Evolutionary conservation across 2,797 vertebrate genomes (phyloP).

Genomic region (Sebastes flavidus): DNA sequence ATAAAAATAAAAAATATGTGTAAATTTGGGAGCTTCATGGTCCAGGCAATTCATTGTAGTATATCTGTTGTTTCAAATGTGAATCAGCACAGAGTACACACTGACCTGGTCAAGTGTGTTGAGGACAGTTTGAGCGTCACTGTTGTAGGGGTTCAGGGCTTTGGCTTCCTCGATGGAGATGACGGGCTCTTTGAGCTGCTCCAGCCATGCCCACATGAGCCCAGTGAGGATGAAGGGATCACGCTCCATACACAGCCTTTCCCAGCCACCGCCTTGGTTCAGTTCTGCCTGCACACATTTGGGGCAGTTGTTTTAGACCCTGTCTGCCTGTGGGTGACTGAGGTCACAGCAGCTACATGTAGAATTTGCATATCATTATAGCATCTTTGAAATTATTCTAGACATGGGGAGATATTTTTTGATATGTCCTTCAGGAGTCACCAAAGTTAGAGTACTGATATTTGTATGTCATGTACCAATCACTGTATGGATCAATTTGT

Average conservation of each 20-base stretch:
- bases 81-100: background rate
- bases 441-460: background rate
- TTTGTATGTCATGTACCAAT: background rate
- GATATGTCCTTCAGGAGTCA: background rate
- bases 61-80: background rate
- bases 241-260: constrained; percentile 89
- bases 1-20: background rate
- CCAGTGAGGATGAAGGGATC: constrained; percentile 92
- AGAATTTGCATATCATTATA: background rate
- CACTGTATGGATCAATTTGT: background rate
- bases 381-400: background rate
- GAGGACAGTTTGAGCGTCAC: constrained; percentile 81
- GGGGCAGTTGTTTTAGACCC: background rate
- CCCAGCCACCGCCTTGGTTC: constrained; percentile 92
- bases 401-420: background rate
- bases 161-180: constrained; percentile 84
- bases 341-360: background rate
- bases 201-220: constrained; percentile 98
- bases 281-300: constrained; percentile 87
- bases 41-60: background rate
- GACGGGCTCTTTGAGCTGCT: constrained; percentile 93
- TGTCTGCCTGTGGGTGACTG: background rate
- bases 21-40: background rate
- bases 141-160: constrained; percentile 73
- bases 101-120: constrained; percentile 87